Evolutionary conservation across 2,888 invertebrate genomes (phyloP).

Genomic region (Alsophila aescularia): DNA sequence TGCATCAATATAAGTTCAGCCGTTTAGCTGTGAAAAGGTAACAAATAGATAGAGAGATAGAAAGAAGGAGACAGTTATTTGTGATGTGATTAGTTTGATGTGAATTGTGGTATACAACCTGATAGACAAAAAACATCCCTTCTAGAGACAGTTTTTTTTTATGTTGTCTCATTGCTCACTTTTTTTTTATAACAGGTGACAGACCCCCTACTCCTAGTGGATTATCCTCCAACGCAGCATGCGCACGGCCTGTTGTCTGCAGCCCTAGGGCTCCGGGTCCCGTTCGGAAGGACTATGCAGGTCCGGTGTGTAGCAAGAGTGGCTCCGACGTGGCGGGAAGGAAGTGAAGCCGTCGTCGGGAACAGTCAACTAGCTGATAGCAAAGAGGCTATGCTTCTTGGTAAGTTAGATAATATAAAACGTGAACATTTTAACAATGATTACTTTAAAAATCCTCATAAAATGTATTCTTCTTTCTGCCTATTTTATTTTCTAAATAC

Average conservation of each 20-base stretch:
- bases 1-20: no score
- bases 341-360: slow-evolving; percentile 77
- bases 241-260: slow-evolving; percentile 73
- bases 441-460: no score
- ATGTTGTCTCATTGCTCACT: not conserved
- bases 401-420: slow-evolving; percentile 49
- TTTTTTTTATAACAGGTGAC: slow-evolving; percentile 57
- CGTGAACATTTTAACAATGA: no score
- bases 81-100: no score
- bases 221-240: slow-evolving; percentile 73
- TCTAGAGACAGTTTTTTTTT: no score
- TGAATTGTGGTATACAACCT: no score
- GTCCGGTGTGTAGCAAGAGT: slow-evolving; percentile 76
- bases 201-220: slow-evolving; percentile 67
- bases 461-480: no score
- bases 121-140: no score
- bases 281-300: slow-evolving; percentile 72
- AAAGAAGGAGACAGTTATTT: no score
- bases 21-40: no score
- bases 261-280: slow-evolving; percentile 73
- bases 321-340: slow-evolving; percentile 77
- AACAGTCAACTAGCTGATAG: slow-evolving; percentile 76
- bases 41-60: no score
- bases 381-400: slow-evolving; percentile 78
- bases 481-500: no score